phyloP scores from a whole-genome alignment of 1,140 invertebrate species.

The Ceratosolen fusciceps region DNA sequence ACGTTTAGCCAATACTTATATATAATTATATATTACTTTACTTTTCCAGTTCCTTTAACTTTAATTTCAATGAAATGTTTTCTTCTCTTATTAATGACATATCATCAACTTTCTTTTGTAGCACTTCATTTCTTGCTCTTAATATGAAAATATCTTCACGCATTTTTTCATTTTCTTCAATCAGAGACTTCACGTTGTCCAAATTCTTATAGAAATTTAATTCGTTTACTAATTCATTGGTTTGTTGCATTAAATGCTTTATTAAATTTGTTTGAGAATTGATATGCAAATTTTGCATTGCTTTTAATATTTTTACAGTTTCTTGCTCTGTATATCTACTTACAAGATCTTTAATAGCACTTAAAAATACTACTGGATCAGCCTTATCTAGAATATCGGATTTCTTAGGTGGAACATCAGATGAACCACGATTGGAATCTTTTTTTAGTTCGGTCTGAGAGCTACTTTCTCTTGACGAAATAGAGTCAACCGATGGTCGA shows the following conservation, averaged over 20 bases:
- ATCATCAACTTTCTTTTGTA: constrained; percentile 58
- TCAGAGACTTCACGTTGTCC: constrained; percentile 51
- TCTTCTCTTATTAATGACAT: constrained; percentile 60
- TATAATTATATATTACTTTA: constrained; percentile 35
- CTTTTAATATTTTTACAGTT: constrained; percentile 60
- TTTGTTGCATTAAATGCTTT: constrained; percentile 59
- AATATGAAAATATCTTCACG: constrained; percentile 59
- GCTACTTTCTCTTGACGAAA: constrained; percentile 52
- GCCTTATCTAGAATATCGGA: constrained; percentile 50
- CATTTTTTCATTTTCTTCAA: constrained; percentile 62
- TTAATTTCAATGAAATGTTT: constrained; percentile 61
- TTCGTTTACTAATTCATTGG: constrained; percentile 62
- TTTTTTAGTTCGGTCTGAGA: constrained; percentile 49
- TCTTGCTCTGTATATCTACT: constrained; percentile 61
- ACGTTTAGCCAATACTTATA: constrained; percentile 6
- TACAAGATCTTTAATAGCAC: constrained; percentile 61
- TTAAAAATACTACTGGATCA: constrained; percentile 58
- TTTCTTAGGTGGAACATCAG: constrained; percentile 47
- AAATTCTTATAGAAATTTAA: constrained; percentile 55
- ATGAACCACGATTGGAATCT: constrained; percentile 20
- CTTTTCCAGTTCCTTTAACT: constrained; percentile 57
- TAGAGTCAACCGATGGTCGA: constrained; percentile 51
- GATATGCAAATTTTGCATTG: constrained; percentile 60
- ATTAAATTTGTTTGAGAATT: constrained; percentile 63
- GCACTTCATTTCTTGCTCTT: constrained; percentile 56